phyloP scores from a whole-genome alignment of 2,113 vertebrate species.

The Alosa alosa region DNA sequence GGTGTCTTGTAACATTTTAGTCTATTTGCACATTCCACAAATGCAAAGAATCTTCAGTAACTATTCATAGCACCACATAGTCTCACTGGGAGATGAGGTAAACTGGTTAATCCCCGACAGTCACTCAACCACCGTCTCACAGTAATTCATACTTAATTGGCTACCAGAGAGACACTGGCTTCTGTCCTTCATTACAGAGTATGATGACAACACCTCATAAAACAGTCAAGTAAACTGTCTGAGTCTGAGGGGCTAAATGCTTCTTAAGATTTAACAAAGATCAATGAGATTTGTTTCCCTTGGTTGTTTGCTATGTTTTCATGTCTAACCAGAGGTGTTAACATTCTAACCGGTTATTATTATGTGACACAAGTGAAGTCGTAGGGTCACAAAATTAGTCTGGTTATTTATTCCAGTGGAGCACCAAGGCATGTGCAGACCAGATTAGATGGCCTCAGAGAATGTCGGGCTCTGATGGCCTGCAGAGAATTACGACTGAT shows the following conservation, averaged over 20 bases:
- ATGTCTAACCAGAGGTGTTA: no score
- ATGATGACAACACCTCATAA: background rate
- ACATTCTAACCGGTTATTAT: background rate
- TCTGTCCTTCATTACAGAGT: background rate
- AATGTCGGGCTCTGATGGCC: background rate
- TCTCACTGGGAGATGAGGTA: background rate
- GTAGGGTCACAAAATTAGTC: background rate
- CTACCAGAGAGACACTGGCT: background rate
- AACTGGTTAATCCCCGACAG: conserved; percentile 8
- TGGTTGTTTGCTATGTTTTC: background rate
- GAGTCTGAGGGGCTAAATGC: no score
- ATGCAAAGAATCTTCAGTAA: background rate
- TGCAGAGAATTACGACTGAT: background rate
- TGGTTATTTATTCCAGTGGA: background rate
- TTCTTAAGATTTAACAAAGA: background rate
- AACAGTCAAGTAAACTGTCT: no score
- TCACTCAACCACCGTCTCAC: background rate
- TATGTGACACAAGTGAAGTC: background rate
- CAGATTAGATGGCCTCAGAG: background rate
- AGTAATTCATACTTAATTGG: background rate
- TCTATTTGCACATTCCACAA: no score
- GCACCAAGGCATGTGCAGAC: background rate
- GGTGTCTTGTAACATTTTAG: background rate
- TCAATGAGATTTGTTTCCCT: background rate
- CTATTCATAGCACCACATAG: background rate